Evolutionary conservation across 2,888 invertebrate species (phyloP).

Genomic region (Dorcus parallelipipedus): DNA sequence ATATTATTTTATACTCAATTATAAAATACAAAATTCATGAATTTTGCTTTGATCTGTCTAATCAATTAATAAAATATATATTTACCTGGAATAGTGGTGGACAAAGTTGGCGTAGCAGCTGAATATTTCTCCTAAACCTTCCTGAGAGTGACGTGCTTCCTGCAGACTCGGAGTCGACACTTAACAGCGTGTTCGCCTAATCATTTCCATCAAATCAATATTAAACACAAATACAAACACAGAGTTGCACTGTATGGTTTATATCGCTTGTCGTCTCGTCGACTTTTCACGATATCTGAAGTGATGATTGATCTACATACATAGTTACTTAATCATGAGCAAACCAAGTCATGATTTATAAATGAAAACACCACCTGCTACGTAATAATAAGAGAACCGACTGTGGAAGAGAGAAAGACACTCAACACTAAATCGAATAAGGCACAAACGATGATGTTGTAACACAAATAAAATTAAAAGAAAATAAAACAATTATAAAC

Average conservation of each 20-base stretch:
- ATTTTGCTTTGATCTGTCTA: no score
- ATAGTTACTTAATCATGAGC: neutral
- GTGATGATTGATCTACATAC: neutral
- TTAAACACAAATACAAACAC: conserved; percentile 7
- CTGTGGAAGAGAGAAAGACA: no score
- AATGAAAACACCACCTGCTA: neutral
- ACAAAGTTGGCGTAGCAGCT: conserved; percentile 43
- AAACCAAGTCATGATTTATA: neutral
- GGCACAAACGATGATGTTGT: no score
- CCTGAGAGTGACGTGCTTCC: conserved; percentile 22
- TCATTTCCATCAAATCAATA: conserved; percentile 6
- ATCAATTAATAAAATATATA: conserved; percentile 16
- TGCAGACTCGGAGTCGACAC: conserved; percentile 8
- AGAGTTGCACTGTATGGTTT: conserved; percentile 10
- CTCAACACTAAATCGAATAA: no score
- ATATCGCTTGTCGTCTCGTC: conserved; percentile 26
- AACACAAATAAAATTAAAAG: no score
- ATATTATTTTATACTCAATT: no score
- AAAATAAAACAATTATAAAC: no score
- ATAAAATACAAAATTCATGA: no score
- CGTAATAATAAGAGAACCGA: neutral
- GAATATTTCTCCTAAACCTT: conserved; percentile 42
- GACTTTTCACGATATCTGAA: conserved; percentile 28
- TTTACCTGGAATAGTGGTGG: conserved; percentile 47
- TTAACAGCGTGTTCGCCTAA: conserved; percentile 4